Conservation (phyloP, 2,113 vertebrate genomes). For the Strigops habroptila region DNA sequence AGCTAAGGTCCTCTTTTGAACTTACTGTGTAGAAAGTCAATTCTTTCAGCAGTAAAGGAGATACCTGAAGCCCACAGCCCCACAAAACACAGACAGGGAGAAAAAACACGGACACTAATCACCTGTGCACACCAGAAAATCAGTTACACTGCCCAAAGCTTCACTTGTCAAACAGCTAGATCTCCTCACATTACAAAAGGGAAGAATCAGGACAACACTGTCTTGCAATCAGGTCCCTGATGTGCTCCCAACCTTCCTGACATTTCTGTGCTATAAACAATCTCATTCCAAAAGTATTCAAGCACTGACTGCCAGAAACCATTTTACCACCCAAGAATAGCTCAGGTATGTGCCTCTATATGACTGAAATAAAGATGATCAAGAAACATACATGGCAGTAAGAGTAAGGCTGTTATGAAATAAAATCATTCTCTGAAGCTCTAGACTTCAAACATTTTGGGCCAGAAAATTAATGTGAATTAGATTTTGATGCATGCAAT, state of each 20-base stretch:
- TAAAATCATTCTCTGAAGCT: background rate
- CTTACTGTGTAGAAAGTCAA: background rate
- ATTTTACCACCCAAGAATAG: background rate
- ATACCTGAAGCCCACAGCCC: background rate
- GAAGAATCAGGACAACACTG: background rate
- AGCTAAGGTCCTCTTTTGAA: background rate
- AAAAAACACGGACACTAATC: background rate
- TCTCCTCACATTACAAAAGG: background rate
- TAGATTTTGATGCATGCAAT: slow-evolving; percentile 7
- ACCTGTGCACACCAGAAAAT: background rate
- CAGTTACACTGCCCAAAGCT: background rate
- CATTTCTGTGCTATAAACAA: background rate
- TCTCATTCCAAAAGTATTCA: background rate
- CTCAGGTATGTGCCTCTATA: background rate
- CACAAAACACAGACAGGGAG: background rate
- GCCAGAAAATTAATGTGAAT: background rate
- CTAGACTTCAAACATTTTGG: background rate
- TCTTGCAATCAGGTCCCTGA: background rate
- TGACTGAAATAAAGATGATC: background rate
- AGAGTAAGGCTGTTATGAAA: background rate
- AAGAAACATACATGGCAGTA: background rate
- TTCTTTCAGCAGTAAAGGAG: background rate
- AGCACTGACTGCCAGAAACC: background rate
- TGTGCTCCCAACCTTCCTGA: background rate
- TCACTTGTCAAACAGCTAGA: background rate